Percentiles rank a stretch among this genome's conserved stretches.
phyloP scores from a whole-genome alignment of 1,140 invertebrate species.

The Drosophila pachea region DNA sequence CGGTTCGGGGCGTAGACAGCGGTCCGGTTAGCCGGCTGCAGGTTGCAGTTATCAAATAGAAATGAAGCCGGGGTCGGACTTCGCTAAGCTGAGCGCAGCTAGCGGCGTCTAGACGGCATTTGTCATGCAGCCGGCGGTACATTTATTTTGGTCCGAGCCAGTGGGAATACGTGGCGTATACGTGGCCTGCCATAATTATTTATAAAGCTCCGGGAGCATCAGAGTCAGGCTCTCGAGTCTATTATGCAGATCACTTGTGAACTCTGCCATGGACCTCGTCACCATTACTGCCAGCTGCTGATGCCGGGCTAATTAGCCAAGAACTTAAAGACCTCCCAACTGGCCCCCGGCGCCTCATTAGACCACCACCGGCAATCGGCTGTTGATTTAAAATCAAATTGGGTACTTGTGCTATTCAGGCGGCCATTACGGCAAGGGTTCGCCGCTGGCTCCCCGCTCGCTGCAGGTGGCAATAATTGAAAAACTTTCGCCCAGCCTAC shows the following conservation, averaged over 20 bases:
- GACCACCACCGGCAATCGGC: conserved; percentile 46
- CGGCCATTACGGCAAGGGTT: conserved; percentile 32
- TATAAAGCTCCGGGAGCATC: conserved; percentile 24
- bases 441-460: background rate
- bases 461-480: conserved; percentile 75
- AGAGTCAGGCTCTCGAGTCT: conserved; percentile 37
- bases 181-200: conserved; percentile 39
- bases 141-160: conserved; percentile 41
- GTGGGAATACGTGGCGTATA: background rate
- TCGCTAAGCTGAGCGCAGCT: conserved; percentile 48
- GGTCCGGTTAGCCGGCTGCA: conserved; percentile 7
- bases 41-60: conserved; percentile 54
- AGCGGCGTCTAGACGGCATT: conserved; percentile 67
- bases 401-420: conserved; percentile 28
- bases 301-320: conserved; percentile 46
- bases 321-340: conserved; percentile 25
- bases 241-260: conserved; percentile 57
- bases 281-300: conserved; percentile 57
- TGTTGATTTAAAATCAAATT: conserved; percentile 74
- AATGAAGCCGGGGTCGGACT: conserved; percentile 42
- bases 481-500: conserved; percentile 66
- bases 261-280: conserved; percentile 1
- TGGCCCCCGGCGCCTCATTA: conserved; percentile 32
- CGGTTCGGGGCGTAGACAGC: background rate
- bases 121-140: conserved; percentile 62